Conservation (phyloP, 2,797 vertebrate species). For the Paramormyrops hopkinsi region DNA sequence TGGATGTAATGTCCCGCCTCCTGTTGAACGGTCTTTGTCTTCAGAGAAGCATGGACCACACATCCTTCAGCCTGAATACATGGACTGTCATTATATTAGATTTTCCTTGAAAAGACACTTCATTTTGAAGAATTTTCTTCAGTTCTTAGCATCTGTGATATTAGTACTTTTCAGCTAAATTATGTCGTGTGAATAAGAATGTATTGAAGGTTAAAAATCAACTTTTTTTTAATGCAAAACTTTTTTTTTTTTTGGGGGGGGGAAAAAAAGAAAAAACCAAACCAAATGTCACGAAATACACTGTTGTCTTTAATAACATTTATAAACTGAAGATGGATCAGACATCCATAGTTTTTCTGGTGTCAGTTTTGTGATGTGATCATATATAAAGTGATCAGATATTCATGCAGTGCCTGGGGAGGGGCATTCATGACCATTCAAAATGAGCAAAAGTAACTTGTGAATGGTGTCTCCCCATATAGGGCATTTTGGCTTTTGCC, state of each 20-base stretch:
- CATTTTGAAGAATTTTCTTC: background rate
- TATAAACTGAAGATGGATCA: background rate
- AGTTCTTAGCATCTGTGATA: background rate
- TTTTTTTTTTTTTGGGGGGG: background rate
- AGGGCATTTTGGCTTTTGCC: background rate
- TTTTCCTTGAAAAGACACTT: background rate
- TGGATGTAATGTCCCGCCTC: background rate
- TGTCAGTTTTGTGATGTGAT: background rate
- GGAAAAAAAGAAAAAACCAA: background rate
- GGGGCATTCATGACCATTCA: background rate
- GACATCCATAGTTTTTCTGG: background rate
- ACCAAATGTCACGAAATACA: background rate
- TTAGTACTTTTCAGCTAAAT: background rate
- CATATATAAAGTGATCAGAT: background rate
- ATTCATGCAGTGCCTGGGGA: background rate
- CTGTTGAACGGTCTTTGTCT: background rate
- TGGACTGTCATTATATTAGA: background rate
- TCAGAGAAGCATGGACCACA: background rate
- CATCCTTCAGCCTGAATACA: background rate
- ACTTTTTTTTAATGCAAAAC: background rate
- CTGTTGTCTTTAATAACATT: slow-evolving; percentile 1
- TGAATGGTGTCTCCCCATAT: background rate
- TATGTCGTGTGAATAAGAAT: background rate
- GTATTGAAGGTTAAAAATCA: background rate
- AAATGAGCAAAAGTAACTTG: background rate